Base-by-base conservation (phyloP, 2,113 vertebrate species). In the Peromyscus californicus region DNA sequence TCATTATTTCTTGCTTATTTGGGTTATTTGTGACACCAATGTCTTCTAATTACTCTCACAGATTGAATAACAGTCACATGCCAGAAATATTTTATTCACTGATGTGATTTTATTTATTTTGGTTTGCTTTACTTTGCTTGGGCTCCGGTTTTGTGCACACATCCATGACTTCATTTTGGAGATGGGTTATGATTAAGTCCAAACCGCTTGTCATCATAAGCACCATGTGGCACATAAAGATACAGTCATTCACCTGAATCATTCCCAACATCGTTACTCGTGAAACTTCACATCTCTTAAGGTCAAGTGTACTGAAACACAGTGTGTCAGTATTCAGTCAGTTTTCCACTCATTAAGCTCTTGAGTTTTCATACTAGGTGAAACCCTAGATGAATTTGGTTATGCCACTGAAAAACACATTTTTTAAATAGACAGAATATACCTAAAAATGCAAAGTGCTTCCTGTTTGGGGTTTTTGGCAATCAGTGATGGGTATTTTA, bases 61-160 rank as follows among this genome's bases (percentile, higher is more conserved):
- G 63, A 87, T 89, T 92, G 80, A 59, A 69, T 92, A n/a, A 84
- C 33, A 74, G 65, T 69, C 36, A 86, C 4, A 36, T 0, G 3
- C 51, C 12, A 33, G 45, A 69, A 86, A 90, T 83, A 59, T 78
- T 70, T 48, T 86, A 57, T 91, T 82, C 21, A 84, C 4, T 63
- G 51, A 21, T 17, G 17, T 93, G 51, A 79, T 94, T 95, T 95
- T 45, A 2, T 84, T 33, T 79, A 15, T 22, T 42, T 16, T 82
- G 10, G 3, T 45, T 75, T 97, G 93, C 17, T 96, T 95, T 87
- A n/a, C 17, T 97, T 96, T 88, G 67, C 39, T 90, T 95, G 94
- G 92, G 84, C 12, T 83, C 36, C 72, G 92, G 4, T 84, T 97
- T 96, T 94, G 65, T 87, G 92, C 31, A 21, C 61, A 93, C 48